A percentile compares a stretch with the other conserved stretches of the same genome.
Evolutionary conservation across 2,888 invertebrate species (phyloP).

Genomic region (Cryptocephalus primarius): DNA sequence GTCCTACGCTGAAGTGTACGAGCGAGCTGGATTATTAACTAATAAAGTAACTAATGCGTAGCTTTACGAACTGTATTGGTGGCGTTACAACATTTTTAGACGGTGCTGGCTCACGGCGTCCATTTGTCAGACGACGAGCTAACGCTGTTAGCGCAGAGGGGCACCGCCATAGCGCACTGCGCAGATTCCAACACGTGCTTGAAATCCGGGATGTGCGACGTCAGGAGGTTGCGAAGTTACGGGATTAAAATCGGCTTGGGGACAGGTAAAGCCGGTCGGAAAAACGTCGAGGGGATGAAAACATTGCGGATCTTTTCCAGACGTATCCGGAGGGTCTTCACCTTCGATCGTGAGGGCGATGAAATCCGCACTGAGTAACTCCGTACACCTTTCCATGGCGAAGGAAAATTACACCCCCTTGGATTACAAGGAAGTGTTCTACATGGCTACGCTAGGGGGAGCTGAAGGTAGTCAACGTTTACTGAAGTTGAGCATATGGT

Average conservation of each 20-base stretch:
- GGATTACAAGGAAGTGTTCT: conserved; percentile 65
- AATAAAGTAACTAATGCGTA: conserved; percentile 47
- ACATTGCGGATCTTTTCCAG: conserved; percentile 36
- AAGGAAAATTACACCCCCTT: conserved; percentile 39
- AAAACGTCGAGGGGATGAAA: background rate
- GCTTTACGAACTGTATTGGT: background rate
- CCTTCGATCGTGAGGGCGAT: conserved; percentile 67
- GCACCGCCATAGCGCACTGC: conserved; percentile 71
- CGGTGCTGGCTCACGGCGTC: conserved; percentile 76
- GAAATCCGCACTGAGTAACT: conserved; percentile 60
- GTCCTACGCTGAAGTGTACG: conserved; percentile 68
- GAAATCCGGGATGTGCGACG: conserved; percentile 72
- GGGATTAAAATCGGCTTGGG: conserved; percentile 73
- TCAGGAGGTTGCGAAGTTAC: conserved; percentile 49
- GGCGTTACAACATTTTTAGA: conserved; percentile 35
- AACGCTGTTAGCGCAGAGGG: conserved; percentile 45
- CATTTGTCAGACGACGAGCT: conserved; percentile 63
- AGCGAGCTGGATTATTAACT: conserved; percentile 60
- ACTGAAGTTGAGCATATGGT: background rate
- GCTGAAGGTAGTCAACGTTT: conserved; percentile 65
- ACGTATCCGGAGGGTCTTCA: conserved; percentile 74
- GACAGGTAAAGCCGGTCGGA: conserved; percentile 52
- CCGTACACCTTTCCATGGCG: conserved; percentile 53
- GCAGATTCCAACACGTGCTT: conserved; percentile 77
- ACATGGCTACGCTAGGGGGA: conserved; percentile 78